Evolutionary conservation across 2,888 invertebrate genomes (phyloP).

Genomic region (Leucophenga maculata): DNA sequence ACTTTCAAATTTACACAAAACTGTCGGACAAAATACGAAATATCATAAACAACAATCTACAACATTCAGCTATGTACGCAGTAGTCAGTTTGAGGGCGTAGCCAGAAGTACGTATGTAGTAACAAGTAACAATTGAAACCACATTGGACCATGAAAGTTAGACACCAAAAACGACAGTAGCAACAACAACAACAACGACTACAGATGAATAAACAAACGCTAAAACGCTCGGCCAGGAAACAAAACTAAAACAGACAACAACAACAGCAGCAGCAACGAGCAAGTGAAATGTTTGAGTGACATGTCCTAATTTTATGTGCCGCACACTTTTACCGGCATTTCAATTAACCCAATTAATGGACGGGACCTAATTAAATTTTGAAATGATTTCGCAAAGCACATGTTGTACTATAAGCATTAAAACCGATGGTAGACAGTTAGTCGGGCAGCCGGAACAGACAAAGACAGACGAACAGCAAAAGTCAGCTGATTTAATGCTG

Average conservation of each 20-base stretch:
- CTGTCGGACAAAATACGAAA: neutral
- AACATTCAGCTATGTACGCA: neutral
- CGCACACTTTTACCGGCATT: constrained; percentile 65
- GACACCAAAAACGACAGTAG: constrained; percentile 15
- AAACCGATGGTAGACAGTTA: constrained; percentile 39
- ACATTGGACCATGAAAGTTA: neutral
- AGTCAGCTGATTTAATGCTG: constrained; percentile 56
- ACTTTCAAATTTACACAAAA: constrained; percentile 10
- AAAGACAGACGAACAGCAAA: neutral
- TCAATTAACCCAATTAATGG: constrained; percentile 71
- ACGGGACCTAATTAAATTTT: constrained; percentile 70
- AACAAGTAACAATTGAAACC: constrained; percentile 11
- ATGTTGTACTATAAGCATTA: constrained; percentile 24
- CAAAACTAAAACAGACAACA: constrained; percentile 19
- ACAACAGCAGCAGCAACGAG: constrained; percentile 5
- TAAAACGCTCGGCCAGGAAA: constrained; percentile 7
- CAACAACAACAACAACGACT: constrained; percentile 26
- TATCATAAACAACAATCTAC: neutral
- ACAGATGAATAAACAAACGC: neutral
- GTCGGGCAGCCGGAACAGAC: neutral
- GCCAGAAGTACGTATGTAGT: neutral
- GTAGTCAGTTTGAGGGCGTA: neutral
- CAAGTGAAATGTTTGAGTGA: constrained; percentile 42
- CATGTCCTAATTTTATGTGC: constrained; percentile 60
- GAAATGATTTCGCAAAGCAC: constrained; percentile 54